These are phyloP conservation scores for Labeo calbasu DNA, from an alignment of 2,797 vertebrate genomes.

Conservation along the genomic window DNA sequence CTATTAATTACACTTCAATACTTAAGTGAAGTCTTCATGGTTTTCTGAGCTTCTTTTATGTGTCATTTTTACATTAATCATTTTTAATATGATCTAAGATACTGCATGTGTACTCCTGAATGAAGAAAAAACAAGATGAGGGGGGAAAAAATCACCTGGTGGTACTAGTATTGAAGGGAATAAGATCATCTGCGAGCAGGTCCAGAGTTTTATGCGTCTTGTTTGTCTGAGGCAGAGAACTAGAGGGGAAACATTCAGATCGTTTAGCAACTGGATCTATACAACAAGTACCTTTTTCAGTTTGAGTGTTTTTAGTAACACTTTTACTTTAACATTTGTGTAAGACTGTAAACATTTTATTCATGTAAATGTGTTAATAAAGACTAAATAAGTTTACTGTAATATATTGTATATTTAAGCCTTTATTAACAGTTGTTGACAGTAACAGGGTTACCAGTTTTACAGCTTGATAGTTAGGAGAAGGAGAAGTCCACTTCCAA, in stretches of 20 bases:
- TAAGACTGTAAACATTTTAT: neutral
- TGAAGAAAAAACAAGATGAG: constrained; percentile 7
- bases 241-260: constrained; percentile 54
- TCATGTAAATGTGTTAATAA: neutral
- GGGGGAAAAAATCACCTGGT: constrained; percentile 61
- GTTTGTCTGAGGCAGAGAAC: constrained; percentile 57
- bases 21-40: neutral
- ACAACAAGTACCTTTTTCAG: neutral
- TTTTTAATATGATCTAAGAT: neutral
- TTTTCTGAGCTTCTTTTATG: neutral
- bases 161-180: constrained; percentile 57
- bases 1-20: neutral
- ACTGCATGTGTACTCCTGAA: neutral
- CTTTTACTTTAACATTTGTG: neutral
- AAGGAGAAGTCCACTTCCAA: no score
- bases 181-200: constrained; percentile 65
- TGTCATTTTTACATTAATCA: neutral
- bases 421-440: neutral
- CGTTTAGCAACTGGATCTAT: neutral
- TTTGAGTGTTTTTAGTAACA: neutral
- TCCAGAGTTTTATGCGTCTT: constrained; percentile 60
- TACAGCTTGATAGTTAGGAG: neutral
- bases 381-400: neutral
- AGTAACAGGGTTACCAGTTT: neutral
- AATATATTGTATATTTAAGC: neutral